Evolutionary conservation across 2,113 vertebrate genomes (phyloP), one percentile per base, ranked within the genome.

Genomic region (Chaenogobius annularis): DNA sequence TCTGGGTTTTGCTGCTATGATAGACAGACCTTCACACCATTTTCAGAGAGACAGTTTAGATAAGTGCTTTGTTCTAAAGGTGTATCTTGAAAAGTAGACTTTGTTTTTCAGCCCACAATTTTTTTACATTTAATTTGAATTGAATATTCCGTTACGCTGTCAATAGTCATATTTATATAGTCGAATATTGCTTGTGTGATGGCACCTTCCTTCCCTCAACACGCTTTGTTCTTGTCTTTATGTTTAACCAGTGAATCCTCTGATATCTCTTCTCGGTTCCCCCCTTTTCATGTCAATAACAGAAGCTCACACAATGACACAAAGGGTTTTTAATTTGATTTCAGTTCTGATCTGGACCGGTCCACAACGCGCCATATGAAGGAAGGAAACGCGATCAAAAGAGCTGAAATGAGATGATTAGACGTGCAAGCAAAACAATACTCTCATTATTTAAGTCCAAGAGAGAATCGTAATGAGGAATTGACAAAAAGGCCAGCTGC

Each of bases 301-400:
- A 26, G 68, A 78, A 70, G 70, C 74, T 63, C 20, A 40, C 22
- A 0, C 70, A 46, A 59, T 54, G 65, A 87, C 87, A 87, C 55
- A 58, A 58, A 83, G 81, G 78, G 79, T 48, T 73, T 58, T 88
- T 90, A 90, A 91, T 92, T 92, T 90, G 85, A 91, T 92, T 90
- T 91, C 66, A 76, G 73, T 73, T 79, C 72, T 86, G 87, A 90
- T 87, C 87, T 80, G 77, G 81, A 73, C 68, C 79, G 83, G 82
- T 90, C 81, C 77, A 67, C 63, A 68, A 72, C 76, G 55, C 70
- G 13, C 71, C 52, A 70, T 46, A 62, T 69, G 77, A 72, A 58
- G 66, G 71, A 82, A 79, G 77, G 73, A 77, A 85, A 75, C 69
- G 19, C 68, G 78, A 78, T 81, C 70, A 81, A 85, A 88, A 85